These are phyloP conservation scores for Cromileptes altivelis DNA, from an alignment of 2,113 vertebrate genomes.

Conservation along the genomic window DNA sequence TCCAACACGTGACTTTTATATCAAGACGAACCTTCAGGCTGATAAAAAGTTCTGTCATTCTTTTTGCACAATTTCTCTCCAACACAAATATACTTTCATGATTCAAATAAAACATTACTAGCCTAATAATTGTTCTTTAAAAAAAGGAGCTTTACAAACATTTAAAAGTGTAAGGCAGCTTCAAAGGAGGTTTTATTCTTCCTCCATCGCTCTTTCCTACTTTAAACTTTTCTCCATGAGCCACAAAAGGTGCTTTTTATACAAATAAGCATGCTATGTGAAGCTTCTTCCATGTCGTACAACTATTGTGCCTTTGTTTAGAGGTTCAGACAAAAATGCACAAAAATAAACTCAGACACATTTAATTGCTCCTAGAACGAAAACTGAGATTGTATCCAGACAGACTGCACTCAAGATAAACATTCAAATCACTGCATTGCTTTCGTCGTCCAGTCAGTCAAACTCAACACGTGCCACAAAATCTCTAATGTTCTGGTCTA, in stretches of 20 bases:
- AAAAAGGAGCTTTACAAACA: slow-evolving; percentile 29
- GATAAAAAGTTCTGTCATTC: neutral
- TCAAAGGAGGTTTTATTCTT: slow-evolving; percentile 29
- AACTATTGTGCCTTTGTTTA: slow-evolving; percentile 1
- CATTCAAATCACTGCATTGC: neutral
- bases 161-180: slow-evolving; percentile 68
- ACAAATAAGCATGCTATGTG: neutral
- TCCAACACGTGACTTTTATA: neutral
- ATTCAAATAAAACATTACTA: slow-evolving; percentile 28
- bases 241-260: slow-evolving; percentile 12
- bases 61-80: slow-evolving; percentile 14
- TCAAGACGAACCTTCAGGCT: neutral
- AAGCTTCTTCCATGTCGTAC: neutral
- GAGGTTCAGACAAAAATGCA: neutral
- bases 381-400: neutral
- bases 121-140: neutral
- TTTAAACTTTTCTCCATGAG: neutral
- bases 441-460: neutral
- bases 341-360: neutral
- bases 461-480: neutral
- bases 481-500: neutral
- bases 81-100: slow-evolving; percentile 5
- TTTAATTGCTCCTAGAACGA: neutral
- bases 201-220: slow-evolving; percentile 5
- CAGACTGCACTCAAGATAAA: neutral